Base-by-base conservation (phyloP, 2,888 invertebrate species). In the Phortica magna region DNA sequence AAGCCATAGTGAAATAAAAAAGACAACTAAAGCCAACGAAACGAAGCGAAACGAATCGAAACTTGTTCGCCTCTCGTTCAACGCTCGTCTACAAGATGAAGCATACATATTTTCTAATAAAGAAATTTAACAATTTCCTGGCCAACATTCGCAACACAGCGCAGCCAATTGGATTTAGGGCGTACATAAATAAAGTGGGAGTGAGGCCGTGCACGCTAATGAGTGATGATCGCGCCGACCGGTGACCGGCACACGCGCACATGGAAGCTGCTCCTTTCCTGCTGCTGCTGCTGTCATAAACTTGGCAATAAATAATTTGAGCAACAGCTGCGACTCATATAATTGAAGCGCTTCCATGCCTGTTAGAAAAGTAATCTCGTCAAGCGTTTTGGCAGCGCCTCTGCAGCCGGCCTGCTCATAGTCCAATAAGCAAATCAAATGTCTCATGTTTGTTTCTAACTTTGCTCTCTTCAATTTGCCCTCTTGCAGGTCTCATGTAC, bases 401-500 rank as follows among this genome's bases (percentile, higher is more conserved):
- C 48, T 12, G 48, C 48, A 6, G 48, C 48, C 14, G 9, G 14
- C 48, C 14, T 48, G 48, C 48, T 48, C 48, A 48, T 17, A 59
- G n/a, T 59, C n/a, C n/a, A n/a, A n/a, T 19, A 19, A 10, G 31
- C 61, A 17, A 61, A 61, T 61, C 61, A 22, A n/a, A n/a, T 61
- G 61, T 22, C 61, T 17, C 61, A 39, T 41, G 41, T 65, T 41
- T 14, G 9, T 43, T 9, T 61, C 67, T 48, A 41, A 61, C 31
- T 55, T 19, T 55, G 61, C 41, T 74, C 67, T 64, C 74, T 74
- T n/a, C 64, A 55, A 31, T n/a, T n/a, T n/a, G n/a, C 76, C 77
- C 42, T 75, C 77, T 93, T 93, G 77, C 93, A 97, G 97, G 93
- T 97, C 91, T 95, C 95, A 81, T 97, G 97, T 91, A 96, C 96